Conservation (phyloP, 2,888 invertebrate genomes). For the Microctonus aethiopoides region DNA sequence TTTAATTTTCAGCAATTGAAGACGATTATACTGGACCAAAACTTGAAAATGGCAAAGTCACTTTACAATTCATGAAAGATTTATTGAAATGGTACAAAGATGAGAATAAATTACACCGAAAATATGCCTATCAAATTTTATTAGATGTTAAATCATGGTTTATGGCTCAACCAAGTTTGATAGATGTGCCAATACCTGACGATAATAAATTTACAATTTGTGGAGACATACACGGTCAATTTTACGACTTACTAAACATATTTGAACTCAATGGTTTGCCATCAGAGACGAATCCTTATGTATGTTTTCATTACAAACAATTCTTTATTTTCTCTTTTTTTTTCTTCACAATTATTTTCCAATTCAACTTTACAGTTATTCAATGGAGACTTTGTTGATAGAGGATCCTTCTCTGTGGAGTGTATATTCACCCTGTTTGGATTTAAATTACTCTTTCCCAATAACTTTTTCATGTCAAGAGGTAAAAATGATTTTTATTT, state of each 20-base stretch:
- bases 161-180: conserved; percentile 85
- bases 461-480: conserved; percentile 97
- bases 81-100: conserved; percentile 90
- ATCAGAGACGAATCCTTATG: conserved; percentile 93
- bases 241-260: conserved; percentile 97
- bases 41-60: conserved; percentile 88
- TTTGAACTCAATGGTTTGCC: conserved; percentile 97
- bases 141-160: conserved; percentile 89
- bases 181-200: conserved; percentile 89
- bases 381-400: conserved; percentile 99
- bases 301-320: too few relatives aligned
- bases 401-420: conserved; percentile 99
- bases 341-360: background rate
- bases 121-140: conserved; percentile 98
- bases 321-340: too few relatives aligned
- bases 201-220: conserved; percentile 96
- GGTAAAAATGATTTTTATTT: conserved; percentile 72
- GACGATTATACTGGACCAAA: conserved; percentile 93
- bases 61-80: conserved; percentile 87
- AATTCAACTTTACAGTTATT: conserved; percentile 74
- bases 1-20: conserved; percentile 81
- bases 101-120: conserved; percentile 93
- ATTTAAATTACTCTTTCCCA: conserved; percentile 94
- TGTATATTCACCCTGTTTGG: conserved; percentile 98
- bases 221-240: conserved; percentile 99